Evolutionary conservation across 2,888 invertebrate species (phyloP).

Genomic region (Axea sp.): DNA sequence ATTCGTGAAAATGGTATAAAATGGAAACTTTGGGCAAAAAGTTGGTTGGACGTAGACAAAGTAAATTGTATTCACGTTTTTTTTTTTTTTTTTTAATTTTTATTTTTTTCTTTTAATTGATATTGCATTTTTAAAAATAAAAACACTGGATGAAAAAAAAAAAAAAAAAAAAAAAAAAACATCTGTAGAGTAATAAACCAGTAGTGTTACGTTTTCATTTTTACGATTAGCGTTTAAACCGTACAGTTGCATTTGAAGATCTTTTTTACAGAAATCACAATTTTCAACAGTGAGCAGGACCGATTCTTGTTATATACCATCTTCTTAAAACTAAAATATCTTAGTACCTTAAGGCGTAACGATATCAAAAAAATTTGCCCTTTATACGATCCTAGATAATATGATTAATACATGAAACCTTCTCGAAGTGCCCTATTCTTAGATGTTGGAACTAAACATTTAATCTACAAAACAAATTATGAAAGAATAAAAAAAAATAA

Average conservation of each 20-base stretch:
- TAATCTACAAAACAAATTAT: constrained; percentile 54
- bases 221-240: constrained; percentile 2
- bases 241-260: background rate
- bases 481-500: constrained; percentile 12
- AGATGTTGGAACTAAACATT: constrained; percentile 68
- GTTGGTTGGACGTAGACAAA: background rate
- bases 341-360: constrained; percentile 53
- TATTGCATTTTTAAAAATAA: background rate
- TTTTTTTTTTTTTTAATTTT: too few species aligned
- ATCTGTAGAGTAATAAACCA: background rate
- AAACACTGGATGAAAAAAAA: too few species aligned
- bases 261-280: background rate
- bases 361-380: constrained; percentile 44
- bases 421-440: constrained; percentile 77
- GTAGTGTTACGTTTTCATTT: background rate
- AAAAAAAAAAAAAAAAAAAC: too few species aligned
- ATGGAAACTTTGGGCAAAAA: background rate
- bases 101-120: background rate
- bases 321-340: constrained; percentile 24
- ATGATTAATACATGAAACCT: constrained; percentile 63
- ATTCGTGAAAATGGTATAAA: constrained; percentile 39
- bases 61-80: too few species aligned
- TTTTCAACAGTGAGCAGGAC: too few species aligned
- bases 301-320: constrained; percentile 36
- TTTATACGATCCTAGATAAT: constrained; percentile 52